phyloP scores from a whole-genome alignment of 2,797 vertebrate genomes.

The Centroberyx gerrardi region DNA sequence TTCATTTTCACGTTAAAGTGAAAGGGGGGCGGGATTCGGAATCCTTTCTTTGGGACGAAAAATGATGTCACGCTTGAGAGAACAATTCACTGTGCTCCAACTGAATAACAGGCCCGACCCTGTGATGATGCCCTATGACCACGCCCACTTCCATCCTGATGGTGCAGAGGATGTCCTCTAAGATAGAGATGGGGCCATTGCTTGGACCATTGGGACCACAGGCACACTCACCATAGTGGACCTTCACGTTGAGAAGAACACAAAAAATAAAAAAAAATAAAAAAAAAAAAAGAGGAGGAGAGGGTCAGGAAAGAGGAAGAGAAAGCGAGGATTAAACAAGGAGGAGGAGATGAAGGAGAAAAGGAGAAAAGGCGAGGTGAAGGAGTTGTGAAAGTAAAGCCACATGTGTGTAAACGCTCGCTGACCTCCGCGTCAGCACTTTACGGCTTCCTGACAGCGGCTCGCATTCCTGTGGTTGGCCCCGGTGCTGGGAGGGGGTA shows the following conservation, averaged over 20 bases:
- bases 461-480: slow-evolving; percentile 83
- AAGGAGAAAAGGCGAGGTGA: slow-evolving; percentile 52
- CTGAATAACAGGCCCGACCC: no score
- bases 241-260: slow-evolving; percentile 24
- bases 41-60: no score
- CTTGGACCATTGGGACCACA: background rate
- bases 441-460: slow-evolving; percentile 83
- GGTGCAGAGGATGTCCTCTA: background rate
- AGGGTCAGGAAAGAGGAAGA: slow-evolving; percentile 35
- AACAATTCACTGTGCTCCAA: no score
- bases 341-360: slow-evolving; percentile 56
- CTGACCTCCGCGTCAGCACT: slow-evolving; percentile 85
- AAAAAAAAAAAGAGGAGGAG: no score
- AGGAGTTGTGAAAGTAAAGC: slow-evolving; percentile 81
- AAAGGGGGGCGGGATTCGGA: no score
- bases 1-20: no score
- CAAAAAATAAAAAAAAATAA: slow-evolving; percentile 10
- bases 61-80: no score
- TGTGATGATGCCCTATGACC: no score
- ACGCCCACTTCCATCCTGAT: background rate
- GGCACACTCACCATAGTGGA: background rate
- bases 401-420: slow-evolving; percentile 83
- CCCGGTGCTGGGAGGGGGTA: slow-evolving; percentile 30
- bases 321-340: slow-evolving; percentile 31
- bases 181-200: background rate